Base-by-base conservation (phyloP, 2,888 invertebrate species). In the Volucella inanis region DNA sequence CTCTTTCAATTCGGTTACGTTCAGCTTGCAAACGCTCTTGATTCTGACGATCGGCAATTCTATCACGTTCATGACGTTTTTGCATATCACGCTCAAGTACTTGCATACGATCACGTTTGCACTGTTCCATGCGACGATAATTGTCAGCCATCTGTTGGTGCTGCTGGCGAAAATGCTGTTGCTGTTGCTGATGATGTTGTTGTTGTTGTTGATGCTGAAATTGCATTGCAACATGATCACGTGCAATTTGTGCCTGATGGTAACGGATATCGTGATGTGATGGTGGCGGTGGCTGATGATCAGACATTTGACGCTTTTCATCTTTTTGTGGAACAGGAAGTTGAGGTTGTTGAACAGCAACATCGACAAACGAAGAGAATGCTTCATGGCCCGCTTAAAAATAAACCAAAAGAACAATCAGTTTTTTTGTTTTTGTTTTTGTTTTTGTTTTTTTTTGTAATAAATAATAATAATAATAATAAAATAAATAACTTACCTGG, bases 321-420 rank as follows among this genome's bases (percentile, higher is more conserved):
- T 92, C 92, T 87, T 92, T 93, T 47, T 94, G 93, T 0, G 97
- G 97, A 70, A 97, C 97, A 0, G 97, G 97, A 89, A 98, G 91
- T 90, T 96, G 96, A 0, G 97, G 97, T 89, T 98, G 98, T 88
- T 97, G 96, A 1, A 96, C 97, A n/a, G 98, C 98, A 12, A 97
- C 97, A 91, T 98, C 97, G 9, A 98, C 98, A 70, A 98, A 93
- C 65, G 97, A 97, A 43, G 96, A 95, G 90, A 98, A 94, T 0
- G 97, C 97, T 91, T 98, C 98, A 91, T 97, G 96, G 15, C 96
- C 96, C 90, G 89, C 90, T 91, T 52, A 18, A 54, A 49, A 39
- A 49, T 10, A 61, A 31, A 18, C 0, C 14, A 15, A 38, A 6
- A 10, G 18, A 64, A 70, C 3, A 49, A 31, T 31, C 1, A 31